Conservation (phyloP, 2,113 vertebrate species). For the Ardeotis arabs region DNA sequence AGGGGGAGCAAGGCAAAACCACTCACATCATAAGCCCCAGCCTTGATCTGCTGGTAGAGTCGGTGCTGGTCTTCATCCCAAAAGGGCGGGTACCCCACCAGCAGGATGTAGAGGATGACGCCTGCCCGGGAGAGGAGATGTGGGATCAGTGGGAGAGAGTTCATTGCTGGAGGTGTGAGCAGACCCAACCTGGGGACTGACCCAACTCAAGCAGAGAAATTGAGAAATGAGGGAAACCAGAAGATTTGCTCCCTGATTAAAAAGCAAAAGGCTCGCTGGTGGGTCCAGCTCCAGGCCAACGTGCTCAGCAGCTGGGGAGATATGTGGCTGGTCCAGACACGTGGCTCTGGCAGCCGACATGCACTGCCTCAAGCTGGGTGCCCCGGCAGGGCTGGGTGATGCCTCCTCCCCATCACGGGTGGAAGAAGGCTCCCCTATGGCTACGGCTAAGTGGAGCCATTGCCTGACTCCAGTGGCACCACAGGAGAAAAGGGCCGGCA, state of each 20-base stretch:
- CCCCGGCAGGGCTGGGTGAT: background rate
- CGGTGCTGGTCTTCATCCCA: slow-evolving; percentile 99
- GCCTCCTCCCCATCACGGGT: fast-evolving
- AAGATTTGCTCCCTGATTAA: background rate
- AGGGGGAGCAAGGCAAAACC: background rate
- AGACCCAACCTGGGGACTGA: background rate
- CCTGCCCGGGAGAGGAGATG: slow-evolving; percentile 72
- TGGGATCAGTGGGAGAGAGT: background rate
- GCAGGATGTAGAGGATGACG: slow-evolving; percentile 95
- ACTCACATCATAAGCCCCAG: slow-evolving; percentile 96
- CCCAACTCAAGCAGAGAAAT: background rate
- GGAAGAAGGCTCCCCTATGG: background rate
- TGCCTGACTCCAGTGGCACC: background rate
- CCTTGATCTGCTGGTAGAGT: slow-evolving; percentile 98
- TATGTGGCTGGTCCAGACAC: background rate
- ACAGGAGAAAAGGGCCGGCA: fast-evolving
- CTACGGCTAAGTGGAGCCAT: background rate
- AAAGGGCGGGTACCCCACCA: slow-evolving; percentile 96
- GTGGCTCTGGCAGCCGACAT: background rate
- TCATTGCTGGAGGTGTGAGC: background rate
- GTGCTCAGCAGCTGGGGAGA: slow-evolving; percentile 69
- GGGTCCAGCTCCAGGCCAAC: slow-evolving; percentile 1
- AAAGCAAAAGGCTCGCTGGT: background rate
- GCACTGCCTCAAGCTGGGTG: background rate
- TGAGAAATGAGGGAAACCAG: background rate